Percentiles rank a stretch among this genome's conserved stretches.
These are phyloP conservation scores for Oopsacas minuta DNA, from an alignment of 37 sponge, comb jelly and placozoan genomes.

Conservation along the genomic window DNA sequence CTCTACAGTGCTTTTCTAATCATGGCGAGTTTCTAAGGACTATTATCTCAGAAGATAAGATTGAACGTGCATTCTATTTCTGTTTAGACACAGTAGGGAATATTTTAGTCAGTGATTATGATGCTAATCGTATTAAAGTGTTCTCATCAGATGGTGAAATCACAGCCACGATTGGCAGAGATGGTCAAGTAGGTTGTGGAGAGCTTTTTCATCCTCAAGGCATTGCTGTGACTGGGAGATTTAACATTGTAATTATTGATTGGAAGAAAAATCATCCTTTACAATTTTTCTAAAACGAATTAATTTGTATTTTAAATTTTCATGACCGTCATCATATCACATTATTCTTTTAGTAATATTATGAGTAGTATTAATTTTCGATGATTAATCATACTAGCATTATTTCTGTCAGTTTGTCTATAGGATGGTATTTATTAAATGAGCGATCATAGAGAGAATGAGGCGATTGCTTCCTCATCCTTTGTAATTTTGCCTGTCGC, in stretches of 20 bases:
- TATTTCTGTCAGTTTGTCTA: no score
- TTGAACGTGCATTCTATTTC: not conserved
- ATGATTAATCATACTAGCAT: no score
- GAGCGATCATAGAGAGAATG: no score
- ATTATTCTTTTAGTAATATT: no score
- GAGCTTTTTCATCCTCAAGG: not conserved
- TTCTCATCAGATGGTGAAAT: not conserved
- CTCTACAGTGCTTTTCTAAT: not conserved
- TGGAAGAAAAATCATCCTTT: constrained; percentile 6
- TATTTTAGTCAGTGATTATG: not conserved
- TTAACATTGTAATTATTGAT: not conserved
- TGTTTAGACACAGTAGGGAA: not conserved
- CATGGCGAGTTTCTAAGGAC: not conserved
- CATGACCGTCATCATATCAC: no score
- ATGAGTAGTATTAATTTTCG: no score
- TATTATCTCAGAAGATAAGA: not conserved
- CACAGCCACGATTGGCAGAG: not conserved
- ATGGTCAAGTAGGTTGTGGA: not conserved
- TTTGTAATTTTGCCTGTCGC: no score
- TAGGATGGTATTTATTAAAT: no score
- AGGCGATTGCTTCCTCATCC: no score
- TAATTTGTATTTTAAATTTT: no score
- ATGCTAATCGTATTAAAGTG: not conserved
- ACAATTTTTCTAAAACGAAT: not conserved
- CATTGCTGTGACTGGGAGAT: not conserved